Base-by-base conservation (phyloP, 2,888 invertebrate species). In the Trachelus tabidus region DNA sequence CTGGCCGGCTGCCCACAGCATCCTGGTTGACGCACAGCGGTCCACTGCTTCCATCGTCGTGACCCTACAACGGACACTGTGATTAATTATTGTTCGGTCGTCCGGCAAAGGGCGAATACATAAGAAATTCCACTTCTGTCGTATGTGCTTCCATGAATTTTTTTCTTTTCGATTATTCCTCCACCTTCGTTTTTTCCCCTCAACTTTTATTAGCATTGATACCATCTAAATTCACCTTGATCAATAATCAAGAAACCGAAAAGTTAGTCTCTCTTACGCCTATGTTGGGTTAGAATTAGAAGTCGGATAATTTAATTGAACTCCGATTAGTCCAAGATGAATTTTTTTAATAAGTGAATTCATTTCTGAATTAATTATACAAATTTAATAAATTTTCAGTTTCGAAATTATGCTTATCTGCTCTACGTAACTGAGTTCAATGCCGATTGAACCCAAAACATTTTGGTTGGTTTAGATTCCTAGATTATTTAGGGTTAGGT, bases 1-100 rank as follows among this genome's bases (percentile, higher is more conserved):
- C 80, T 82, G 82, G 83, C 83, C 74, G 75, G 75, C 80, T 83
- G 83, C 82, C 83, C 82, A 79, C 76, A 80, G 81, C 79, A 79
- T 77, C 75, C 73, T 76, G 30, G 56, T 23, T 71, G 34, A 23
- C 34, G 12, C 71, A 23, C 56, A 34, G 31, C 4, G 34, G 71
- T 71, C 71, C 71, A 71, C 12, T 34, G 71, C 1, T 30, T 71
- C 71, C 31, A 23, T 11, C 34, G 71, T 71, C 33, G 34, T 23
- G 3, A 71, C 71, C 71, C 71, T 71, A n/a, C 71, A 23, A 71
- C 31, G 71, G 31, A 1, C 31, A 71, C 71, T 23, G 31, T 71
- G 71, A 71, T 71, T 71, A 71, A 71, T 71, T 71, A 71, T 34
- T 31, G 56, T 56, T 34, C 71, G 71, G 71, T 71, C 71, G 12